phyloP scores from a whole-genome alignment of 2,888 invertebrate genomes.

The Linyphia triangularis region DNA sequence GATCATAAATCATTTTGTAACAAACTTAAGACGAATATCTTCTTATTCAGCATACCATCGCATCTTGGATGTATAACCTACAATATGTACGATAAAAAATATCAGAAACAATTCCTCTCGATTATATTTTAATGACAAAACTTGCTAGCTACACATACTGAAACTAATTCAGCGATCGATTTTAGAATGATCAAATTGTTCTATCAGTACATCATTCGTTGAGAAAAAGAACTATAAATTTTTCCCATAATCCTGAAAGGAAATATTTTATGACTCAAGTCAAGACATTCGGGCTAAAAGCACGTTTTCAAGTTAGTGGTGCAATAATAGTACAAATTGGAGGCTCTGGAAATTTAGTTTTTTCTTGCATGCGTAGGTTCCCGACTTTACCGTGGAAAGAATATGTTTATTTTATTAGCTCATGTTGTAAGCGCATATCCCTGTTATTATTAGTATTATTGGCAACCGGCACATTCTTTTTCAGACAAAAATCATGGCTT shows the following conservation, averaged over 20 bases:
- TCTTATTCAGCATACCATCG: too few relatives aligned
- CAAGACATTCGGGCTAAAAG: conserved; percentile 38
- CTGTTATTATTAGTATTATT: conserved; percentile 40
- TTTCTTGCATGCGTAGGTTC: neutral
- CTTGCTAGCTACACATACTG: neutral
- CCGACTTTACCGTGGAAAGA: neutral
- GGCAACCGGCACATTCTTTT: neutral
- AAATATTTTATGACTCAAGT: conserved; percentile 54
- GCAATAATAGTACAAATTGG: conserved; percentile 47
- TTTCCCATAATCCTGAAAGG: conserved; percentile 37
- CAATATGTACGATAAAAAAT: too few relatives aligned
- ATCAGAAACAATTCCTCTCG: too few relatives aligned
- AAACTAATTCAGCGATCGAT: neutral
- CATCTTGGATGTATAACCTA: too few relatives aligned
- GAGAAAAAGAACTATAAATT: conserved; percentile 24
- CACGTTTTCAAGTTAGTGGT: conserved; percentile 52
- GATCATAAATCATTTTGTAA: too few relatives aligned
- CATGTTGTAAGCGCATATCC: neutral
- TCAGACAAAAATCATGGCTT: neutral
- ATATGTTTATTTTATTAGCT: conserved; percentile 61
- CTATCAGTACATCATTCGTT: neutral
- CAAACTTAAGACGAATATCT: too few relatives aligned
- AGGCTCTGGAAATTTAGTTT: conserved; percentile 15
- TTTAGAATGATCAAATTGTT: conserved; percentile 31
- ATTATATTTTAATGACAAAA: too few relatives aligned